These are phyloP conservation scores for Sebastes umbrosus DNA, from an alignment of 2,797 vertebrate species.

Conservation along the genomic window DNA sequence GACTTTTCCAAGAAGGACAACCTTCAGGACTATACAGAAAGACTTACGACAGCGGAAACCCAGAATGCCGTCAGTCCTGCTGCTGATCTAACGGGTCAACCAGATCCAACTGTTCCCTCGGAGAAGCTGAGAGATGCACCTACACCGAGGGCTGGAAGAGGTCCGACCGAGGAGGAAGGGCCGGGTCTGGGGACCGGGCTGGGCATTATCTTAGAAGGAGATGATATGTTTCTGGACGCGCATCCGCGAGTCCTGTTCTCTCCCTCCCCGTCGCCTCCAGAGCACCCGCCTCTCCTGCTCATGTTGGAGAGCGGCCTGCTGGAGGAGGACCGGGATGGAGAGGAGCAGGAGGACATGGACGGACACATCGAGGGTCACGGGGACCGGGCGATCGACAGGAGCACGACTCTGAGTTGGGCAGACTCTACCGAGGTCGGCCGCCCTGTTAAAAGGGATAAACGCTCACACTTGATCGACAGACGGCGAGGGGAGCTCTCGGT, in stretches of 20 bases:
- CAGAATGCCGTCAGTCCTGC: slow-evolving; percentile 4
- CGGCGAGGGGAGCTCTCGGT: slow-evolving; percentile 85
- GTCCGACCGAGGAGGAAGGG: slow-evolving; percentile 15
- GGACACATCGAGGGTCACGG: slow-evolving; percentile 66
- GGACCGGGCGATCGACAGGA: slow-evolving; percentile 67
- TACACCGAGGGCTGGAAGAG: background rate
- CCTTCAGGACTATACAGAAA: slow-evolving; percentile 21
- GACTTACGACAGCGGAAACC: slow-evolving; percentile 17
- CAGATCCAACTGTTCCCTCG: slow-evolving; percentile 14
- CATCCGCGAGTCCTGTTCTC: slow-evolving; percentile 84
- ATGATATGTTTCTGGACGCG: slow-evolving; percentile 79
- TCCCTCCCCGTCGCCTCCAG: slow-evolving; percentile 73
- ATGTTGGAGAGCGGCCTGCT: slow-evolving; percentile 78
- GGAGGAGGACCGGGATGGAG: slow-evolving; percentile 53
- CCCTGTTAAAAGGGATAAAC: slow-evolving; percentile 58
- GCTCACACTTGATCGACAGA: slow-evolving; percentile 51
- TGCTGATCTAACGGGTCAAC: slow-evolving; percentile 15
- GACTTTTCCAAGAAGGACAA: slow-evolving; percentile 30
- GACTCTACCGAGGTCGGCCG: slow-evolving; percentile 12
- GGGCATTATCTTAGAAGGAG: slow-evolving; percentile 61
- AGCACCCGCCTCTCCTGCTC: slow-evolving; percentile 78
- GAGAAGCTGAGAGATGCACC: background rate
- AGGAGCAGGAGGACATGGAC: slow-evolving; percentile 55
- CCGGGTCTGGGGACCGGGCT: slow-evolving; percentile 30
- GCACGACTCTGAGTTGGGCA: slow-evolving; percentile 28